Evolutionary conservation across 2,888 invertebrate species (phyloP), one percentile per base, ranked within the genome.

Genomic region (Serrognathus titanus): DNA sequence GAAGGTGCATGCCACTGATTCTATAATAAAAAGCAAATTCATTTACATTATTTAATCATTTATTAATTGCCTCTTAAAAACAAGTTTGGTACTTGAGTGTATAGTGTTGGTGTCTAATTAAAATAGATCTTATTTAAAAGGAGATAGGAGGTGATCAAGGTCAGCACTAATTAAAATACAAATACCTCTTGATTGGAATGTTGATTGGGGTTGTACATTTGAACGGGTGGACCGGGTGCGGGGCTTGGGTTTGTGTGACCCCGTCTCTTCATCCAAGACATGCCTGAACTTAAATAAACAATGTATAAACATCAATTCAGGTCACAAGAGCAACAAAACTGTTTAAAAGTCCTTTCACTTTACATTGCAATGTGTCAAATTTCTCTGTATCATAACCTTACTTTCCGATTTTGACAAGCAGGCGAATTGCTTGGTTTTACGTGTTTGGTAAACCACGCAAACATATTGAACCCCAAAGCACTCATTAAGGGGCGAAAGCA

Each of bases 201-300:
- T 69, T 76, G 75, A 70, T 75, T 76, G 13, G 77, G 75, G 61
- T 77, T 76, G 65, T 74, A 78, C 73, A 76, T 73, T 58, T 71
- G 76, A 38, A 75, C 73, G 35, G 70, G 67, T 45, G 69, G 67
- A 51, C 59, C 64, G 48, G 71, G 63, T n/a, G 72, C 66, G 35
- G 73, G 67, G 57, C 66, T 73, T 24, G 74, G 72, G 45, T 66
- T 65, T 11, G 66, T 62, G 37, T 72, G 71, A 20, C 71, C 71
- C 63, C 75, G 68, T 65, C 72, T 70, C 63, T 77, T 76, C 63
- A 75, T 70, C 78, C 78, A 77, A 61, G 78, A 75, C 77, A 77
- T 77, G 9, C 36, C 36, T 55, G 45, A 58, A 38, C 58, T 55
- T 48, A 39, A 51, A 51, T 40, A 1, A 51, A 12, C 9, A 24